These are phyloP conservation scores for Hirtodrosophila cameraria DNA, from an alignment of 2,888 invertebrate species.

Conservation along the genomic window DNA sequence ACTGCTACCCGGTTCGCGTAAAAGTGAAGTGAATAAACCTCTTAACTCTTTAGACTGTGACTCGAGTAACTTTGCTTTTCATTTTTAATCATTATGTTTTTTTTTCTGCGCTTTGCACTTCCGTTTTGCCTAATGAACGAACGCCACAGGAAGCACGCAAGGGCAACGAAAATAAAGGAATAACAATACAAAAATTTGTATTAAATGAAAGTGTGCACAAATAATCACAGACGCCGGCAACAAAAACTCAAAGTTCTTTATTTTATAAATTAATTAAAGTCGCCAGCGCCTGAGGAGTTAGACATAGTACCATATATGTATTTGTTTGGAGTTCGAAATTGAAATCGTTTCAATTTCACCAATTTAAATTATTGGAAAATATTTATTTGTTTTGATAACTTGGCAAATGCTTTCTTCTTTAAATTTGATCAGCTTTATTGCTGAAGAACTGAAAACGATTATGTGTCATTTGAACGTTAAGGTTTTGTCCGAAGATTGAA, in stretches of 20 bases:
- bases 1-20: constrained; percentile 29
- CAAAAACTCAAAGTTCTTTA: constrained; percentile 9
- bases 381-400: no score
- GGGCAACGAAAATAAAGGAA: constrained; percentile 39
- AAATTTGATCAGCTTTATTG: no score
- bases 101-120: constrained; percentile 32
- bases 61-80: constrained; percentile 37
- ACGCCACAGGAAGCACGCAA: constrained; percentile 72
- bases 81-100: constrained; percentile 40
- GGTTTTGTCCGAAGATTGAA: no score
- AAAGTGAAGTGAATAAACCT: constrained; percentile 70
- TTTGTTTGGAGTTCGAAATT: no score
- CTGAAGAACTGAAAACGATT: no score
- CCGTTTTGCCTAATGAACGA: constrained; percentile 63
- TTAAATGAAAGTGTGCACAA: constrained; percentile 23
- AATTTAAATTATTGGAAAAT: not conserved
- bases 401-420: no score
- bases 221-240: constrained; percentile 6
- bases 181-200: constrained; percentile 14
- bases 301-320: no score
- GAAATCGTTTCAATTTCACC: not conserved
- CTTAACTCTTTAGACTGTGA: constrained; percentile 62
- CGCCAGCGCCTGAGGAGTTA: not conserved
- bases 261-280: constrained; percentile 40
- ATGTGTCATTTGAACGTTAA: no score